Percentiles rank a stretch among this genome's conserved stretches.
phyloP scores from a whole-genome alignment of 2,113 vertebrate species.

The Podocnemis expansa region DNA sequence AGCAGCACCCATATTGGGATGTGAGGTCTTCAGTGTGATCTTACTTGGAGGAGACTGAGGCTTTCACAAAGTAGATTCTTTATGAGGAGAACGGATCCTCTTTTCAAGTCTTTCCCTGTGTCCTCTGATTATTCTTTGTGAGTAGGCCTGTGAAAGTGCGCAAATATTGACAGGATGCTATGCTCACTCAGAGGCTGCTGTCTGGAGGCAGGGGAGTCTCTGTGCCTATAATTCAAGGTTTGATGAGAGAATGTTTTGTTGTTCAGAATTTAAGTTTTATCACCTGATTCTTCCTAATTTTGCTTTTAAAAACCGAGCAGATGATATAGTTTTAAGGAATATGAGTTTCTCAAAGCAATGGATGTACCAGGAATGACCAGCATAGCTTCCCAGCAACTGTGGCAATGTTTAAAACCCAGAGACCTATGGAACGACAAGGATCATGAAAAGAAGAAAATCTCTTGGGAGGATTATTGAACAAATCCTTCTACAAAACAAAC shows the following conservation, averaged over 20 bases:
- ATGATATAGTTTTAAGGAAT: background rate
- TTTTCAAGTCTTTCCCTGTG: background rate
- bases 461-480: background rate
- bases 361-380: no score
- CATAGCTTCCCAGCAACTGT: no score
- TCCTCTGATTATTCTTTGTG: background rate
- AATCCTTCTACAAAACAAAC: background rate
- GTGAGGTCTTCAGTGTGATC: background rate
- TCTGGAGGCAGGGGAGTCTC: background rate
- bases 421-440: background rate
- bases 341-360: background rate
- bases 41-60: background rate
- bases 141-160: background rate
- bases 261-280: background rate
- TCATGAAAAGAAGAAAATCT: background rate
- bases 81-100: background rate
- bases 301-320: background rate
- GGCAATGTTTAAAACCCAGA: no score
- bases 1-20: background rate
- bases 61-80: background rate
- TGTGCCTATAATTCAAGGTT: background rate
- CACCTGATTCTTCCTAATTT: background rate
- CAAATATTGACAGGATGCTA: background rate
- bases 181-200: background rate
- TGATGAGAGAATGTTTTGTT: background rate